phyloP scores from a whole-genome alignment of 2,797 vertebrate genomes.

The Apodemus agrarius region DNA sequence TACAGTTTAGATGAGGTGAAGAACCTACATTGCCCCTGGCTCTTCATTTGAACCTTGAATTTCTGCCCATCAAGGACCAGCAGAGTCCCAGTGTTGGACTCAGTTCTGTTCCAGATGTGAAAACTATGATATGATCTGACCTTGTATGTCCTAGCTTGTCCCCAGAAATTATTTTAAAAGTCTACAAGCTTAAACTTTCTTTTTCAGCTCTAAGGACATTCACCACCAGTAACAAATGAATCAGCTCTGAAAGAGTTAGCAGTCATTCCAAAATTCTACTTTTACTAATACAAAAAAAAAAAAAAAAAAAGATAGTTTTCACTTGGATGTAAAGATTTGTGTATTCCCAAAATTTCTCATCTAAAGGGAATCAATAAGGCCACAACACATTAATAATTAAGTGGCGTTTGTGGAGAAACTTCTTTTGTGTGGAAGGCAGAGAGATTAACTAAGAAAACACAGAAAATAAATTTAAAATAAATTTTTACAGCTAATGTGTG shows the following conservation, averaged over 20 bases:
- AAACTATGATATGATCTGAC: not conserved
- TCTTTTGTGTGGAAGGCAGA: slow-evolving; percentile 1
- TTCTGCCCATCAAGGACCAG: not conserved
- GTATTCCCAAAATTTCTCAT: not conserved
- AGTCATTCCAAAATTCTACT: not conserved
- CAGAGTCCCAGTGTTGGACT: not conserved
- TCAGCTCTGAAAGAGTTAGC: not conserved
- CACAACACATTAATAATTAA: slow-evolving; percentile 7
- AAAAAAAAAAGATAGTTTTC: slow-evolving; percentile 32
- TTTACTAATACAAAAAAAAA: slow-evolving; percentile 20
- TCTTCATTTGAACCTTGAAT: not conserved
- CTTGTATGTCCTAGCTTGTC: not conserved
- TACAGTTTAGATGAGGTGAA: not conserved
- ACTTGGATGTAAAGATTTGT: slow-evolving; percentile 24
- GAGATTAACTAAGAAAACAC: slow-evolving; percentile 40
- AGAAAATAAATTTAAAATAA: slow-evolving; percentile 51
- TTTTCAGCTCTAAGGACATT: slow-evolving; percentile 54
- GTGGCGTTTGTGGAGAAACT: not conserved
- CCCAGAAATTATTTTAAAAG: slow-evolving; percentile 42
- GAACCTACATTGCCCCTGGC: not conserved
- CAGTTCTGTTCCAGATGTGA: not conserved
- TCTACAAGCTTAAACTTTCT: not conserved
- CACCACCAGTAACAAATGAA: not conserved
- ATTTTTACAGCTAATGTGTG: slow-evolving; percentile 57
- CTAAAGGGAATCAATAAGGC: slow-evolving; percentile 7